Evolutionary conservation across 2,797 vertebrate genomes (phyloP).

Genomic region (Bryconaethiops microstoma): DNA sequence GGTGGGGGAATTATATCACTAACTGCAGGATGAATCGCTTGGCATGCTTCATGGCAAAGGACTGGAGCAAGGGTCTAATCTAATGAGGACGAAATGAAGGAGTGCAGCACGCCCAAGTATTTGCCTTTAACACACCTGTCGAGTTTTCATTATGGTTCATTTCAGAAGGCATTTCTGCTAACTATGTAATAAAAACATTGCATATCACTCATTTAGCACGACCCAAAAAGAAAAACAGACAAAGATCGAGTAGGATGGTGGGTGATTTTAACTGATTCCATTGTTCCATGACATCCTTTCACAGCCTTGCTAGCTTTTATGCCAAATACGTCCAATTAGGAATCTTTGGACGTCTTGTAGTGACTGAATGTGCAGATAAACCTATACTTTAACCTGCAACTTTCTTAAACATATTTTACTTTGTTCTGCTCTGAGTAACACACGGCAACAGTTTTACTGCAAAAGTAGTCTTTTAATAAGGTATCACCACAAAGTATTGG

Average conservation of each 20-base stretch:
- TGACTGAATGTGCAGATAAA: background rate
- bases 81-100: background rate
- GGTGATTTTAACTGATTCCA: slow-evolving; percentile 31
- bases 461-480: no score
- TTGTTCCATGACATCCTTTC: background rate
- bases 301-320: background rate
- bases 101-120: background rate
- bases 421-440: no score
- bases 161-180: slow-evolving; percentile 2
- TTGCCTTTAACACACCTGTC: slow-evolving; percentile 37
- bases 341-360: background rate
- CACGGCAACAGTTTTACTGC: no score
- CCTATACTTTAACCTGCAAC: no score
- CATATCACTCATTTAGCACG: no score
- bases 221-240: slow-evolving; percentile 4
- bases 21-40: background rate
- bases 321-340: slow-evolving; percentile 9
- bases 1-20: background rate
- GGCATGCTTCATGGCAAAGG: background rate
- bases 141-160: background rate
- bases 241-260: slow-evolving; percentile 42
- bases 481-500: no score
- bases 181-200: background rate
- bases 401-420: no score
- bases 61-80: background rate